A percentile compares a stretch with the other conserved stretches of the same genome.
Conservation (phyloP, 1,140 invertebrate species). For the Adelges cooleyi region DNA sequence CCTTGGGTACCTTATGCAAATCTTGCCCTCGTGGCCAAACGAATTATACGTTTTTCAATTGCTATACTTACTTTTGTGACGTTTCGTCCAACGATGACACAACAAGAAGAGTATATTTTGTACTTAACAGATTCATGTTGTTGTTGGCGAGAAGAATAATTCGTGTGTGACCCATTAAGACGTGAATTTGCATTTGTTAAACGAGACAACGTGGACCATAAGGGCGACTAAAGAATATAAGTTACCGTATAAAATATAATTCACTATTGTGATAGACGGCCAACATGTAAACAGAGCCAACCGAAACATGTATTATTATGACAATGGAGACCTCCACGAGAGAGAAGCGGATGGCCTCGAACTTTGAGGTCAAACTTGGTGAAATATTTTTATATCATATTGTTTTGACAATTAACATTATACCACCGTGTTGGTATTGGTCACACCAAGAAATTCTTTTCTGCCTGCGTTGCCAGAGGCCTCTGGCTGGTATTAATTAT, state of each 20-base stretch:
- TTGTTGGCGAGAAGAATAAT: too few relatives aligned
- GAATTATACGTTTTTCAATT: too few relatives aligned
- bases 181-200: conserved; percentile 9
- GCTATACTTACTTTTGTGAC: too few relatives aligned
- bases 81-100: too few relatives aligned
- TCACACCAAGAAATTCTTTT: conserved; percentile 13
- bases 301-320: neutral
- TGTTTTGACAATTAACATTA: conserved; percentile 12
- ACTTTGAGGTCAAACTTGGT: conserved; percentile 19
- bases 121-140: too few relatives aligned
- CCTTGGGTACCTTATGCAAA: too few relatives aligned
- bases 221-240: too few relatives aligned
- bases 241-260: neutral
- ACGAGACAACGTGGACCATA: neutral
- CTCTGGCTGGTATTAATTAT: neutral
- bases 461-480: neutral
- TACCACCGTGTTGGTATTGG: too few relatives aligned
- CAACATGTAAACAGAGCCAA: conserved; percentile 9
- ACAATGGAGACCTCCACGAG: conserved; percentile 13
- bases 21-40: too few relatives aligned
- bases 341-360: conserved; percentile 19
- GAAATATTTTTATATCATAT: conserved; percentile 12
- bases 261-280: neutral
- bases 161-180: conserved; percentile 21
- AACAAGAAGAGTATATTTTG: too few relatives aligned